Evolutionary conservation across 2,797 vertebrate species (phyloP), one percentile per base, ranked within the genome.

Genomic region (Bovichtus diacanthus): DNA sequence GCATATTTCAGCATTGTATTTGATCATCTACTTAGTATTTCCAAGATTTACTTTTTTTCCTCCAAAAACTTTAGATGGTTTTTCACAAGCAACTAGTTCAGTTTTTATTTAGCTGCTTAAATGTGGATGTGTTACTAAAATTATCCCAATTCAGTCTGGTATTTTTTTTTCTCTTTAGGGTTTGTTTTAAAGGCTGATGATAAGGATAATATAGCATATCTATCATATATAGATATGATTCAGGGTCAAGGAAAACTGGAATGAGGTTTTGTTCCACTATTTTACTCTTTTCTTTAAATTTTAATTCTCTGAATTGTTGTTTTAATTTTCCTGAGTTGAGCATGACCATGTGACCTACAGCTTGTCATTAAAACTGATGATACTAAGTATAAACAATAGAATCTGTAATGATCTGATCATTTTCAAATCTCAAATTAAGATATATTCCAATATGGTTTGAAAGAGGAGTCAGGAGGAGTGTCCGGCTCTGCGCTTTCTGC

Each of bases 1-100:
- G 25, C 34, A 81, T 74, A 80, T 84, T 78, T 70, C 39, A 70
- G 47, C 38, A 16, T 60, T n/a, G 23, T 36, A 41, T 51, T 80
- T 78, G 66, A 80, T 74, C 43, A 67, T 61, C 25, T 66, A 61
- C 38, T 80, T 44, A 79, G 19, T 18, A 47, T 73, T 62, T 75
- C 23, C 5, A 73, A 47, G 25, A 75, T 70, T 51, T 27, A 3
- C 23, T 77, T 66, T 25, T 61, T 50, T 34, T 21, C 5, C 18
- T 36, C 6, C 0, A 65, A 25, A 69, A 59, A 75, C 41, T 68
- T 76, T 12, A 64, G 12, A 66, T 50, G 3, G 66, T 39, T 67
- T 76, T 70, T 49, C 2, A 55, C 18, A 23, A 38, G 19, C 11
- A 43, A n/a, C 18, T 15, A 11, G 4, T 44, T 66, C 0, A 21